A percentile compares a stretch with the other conserved stretches of the same genome.
phyloP scores from a whole-genome alignment of 2,113 vertebrate species.

The Nothobranchius furzeri region DNA sequence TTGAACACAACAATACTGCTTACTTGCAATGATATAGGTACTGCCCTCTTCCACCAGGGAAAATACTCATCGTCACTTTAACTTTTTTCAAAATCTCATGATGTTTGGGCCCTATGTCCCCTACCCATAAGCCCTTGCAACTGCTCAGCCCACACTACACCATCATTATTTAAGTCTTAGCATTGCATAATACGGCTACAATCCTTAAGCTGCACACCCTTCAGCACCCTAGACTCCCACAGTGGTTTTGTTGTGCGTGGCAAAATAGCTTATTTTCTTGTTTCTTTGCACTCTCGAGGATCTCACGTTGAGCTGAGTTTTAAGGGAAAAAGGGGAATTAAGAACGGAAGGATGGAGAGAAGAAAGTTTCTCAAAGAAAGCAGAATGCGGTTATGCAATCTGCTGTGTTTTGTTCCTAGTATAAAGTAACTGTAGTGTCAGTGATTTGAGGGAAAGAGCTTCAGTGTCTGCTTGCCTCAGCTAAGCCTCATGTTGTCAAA shows the following conservation, averaged over 20 bases:
- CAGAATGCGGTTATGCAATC: conserved; percentile 39
- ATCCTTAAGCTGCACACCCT: conserved; percentile 36
- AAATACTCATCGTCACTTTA: too few relatives aligned
- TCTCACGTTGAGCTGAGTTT: not conserved
- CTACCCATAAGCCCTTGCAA: conserved; percentile 24
- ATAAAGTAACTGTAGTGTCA: conserved; percentile 46
- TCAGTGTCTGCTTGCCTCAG: conserved; percentile 40
- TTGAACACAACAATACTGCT: too few relatives aligned
- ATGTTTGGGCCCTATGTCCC: conserved; percentile 27
- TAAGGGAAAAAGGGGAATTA: not conserved
- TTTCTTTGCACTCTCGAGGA: not conserved
- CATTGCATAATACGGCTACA: conserved; percentile 50
- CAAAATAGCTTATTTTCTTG: not conserved
- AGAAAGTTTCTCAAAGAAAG: conserved; percentile 16
- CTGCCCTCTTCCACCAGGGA: too few relatives aligned
- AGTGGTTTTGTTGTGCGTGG: conserved; percentile 1
- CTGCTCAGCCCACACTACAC: conserved; percentile 32
- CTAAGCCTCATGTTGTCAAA: conserved; percentile 22
- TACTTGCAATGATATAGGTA: too few relatives aligned
- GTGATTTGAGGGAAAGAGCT: conserved; percentile 43
- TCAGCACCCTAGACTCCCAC: conserved; percentile 12
- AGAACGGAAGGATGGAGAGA: conserved; percentile 6
- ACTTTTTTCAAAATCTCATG: conserved; percentile 4
- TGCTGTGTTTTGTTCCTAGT: conserved; percentile 33
- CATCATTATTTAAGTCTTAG: conserved; percentile 55